Conservation (phyloP, 2,888 invertebrate genomes). For the Copidosoma aretas region DNA sequence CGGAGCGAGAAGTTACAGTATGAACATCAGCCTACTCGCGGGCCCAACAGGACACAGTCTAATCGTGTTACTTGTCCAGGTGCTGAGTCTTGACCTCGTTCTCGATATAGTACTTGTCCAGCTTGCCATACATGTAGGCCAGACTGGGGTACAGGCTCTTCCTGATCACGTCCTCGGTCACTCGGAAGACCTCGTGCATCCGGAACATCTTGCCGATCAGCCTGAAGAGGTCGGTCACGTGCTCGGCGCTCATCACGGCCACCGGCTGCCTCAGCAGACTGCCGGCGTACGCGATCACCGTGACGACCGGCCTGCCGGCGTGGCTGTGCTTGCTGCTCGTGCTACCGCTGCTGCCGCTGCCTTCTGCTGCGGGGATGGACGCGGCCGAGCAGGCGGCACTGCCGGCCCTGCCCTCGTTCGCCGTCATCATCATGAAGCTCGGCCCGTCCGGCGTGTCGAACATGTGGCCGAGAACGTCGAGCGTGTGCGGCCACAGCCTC, state of each 20-base stretch:
- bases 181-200: slow-evolving; percentile 50
- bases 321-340: slow-evolving; percentile 38
- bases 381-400: slow-evolving; percentile 38
- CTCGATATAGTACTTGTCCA: slow-evolving; percentile 56
- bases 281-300: slow-evolving; percentile 49
- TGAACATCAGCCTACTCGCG: not conserved
- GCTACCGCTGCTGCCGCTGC: too few species aligned
- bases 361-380: not conserved
- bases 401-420: slow-evolving; percentile 45
- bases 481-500: slow-evolving; percentile 54
- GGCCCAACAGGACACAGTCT: not conserved
- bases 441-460: slow-evolving; percentile 53
- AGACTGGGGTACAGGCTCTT: slow-evolving; percentile 54
- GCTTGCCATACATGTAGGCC: slow-evolving; percentile 54
- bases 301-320: slow-evolving; percentile 51
- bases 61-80: slow-evolving; percentile 51
- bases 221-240: slow-evolving; percentile 49
- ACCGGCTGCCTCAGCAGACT: slow-evolving; percentile 56
- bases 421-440: slow-evolving; percentile 51
- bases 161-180: slow-evolving; percentile 47
- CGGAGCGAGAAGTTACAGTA: too few species aligned
- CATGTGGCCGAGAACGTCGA: slow-evolving; percentile 54
- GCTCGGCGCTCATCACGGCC: slow-evolving; percentile 56
- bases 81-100: slow-evolving; percentile 56
- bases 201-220: slow-evolving; percentile 54